Evolutionary conservation across 2,113 vertebrate genomes (phyloP), one percentile per base, ranked within the genome.

Genomic region (Siniperca chuatsi): DNA sequence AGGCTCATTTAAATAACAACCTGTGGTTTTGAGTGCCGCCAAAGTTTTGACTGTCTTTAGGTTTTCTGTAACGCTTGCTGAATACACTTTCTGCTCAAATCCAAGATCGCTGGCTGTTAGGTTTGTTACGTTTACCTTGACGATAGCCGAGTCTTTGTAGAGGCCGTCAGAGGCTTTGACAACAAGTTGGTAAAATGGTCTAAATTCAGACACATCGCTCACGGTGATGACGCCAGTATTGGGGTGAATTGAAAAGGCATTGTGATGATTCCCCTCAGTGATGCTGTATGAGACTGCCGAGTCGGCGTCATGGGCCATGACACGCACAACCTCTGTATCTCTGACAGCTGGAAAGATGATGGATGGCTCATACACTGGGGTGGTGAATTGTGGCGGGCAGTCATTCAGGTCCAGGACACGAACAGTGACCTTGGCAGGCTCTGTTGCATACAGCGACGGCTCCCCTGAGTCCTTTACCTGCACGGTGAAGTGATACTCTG

Each of bases 221-320:
- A 98, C 91, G 8, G 95, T 96, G 82, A 99, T 93, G 16, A 95
- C 84, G 33, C 98, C 98, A 8, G 92, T 95, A 1, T 69, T 35
- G 6, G 96, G 95, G 16, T 98, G 92, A 81, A 99, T 94, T 50
- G 90, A 87, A 89, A 99, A 96, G n/a, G 94, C 91, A 25, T 94
- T 93, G 29, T 96, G 90, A 21, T 88, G 68, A 89, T 97, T 98
- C 10, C 97, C 97, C 50, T 96, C 96, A 1, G 90, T 73, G 0
- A 99, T 96, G 93, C 94, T 96, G 74, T 98, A 99, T 6, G 82
- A 93, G n/a, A 99, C 95, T 4, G 95, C 85, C 0, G 98, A 99
- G 88, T 99, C 98, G 0, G 93, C 89, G n/a, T 99, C 98, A 25
- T 87, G 90, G 42, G 98, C 98, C 48, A 16, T 83, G 79, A 99